phyloP scores from a whole-genome alignment of 2,113 vertebrate species.

The Epinephelus moara region DNA sequence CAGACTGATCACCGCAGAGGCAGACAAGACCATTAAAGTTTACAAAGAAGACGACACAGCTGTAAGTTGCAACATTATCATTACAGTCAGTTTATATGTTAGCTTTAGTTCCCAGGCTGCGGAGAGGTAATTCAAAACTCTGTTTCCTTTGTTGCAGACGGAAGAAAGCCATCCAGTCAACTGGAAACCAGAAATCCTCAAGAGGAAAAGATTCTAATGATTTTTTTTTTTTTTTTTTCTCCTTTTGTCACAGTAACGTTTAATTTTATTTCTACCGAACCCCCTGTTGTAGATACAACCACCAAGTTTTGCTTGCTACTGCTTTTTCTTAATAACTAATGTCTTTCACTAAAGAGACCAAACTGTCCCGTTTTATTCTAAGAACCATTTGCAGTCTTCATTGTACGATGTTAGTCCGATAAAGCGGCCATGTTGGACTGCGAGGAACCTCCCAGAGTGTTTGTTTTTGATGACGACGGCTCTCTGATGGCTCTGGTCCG shows the following conservation, averaged over 20 bases:
- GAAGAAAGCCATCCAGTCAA: constrained; percentile 98
- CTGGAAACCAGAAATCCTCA: constrained; percentile 99
- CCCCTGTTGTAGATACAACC: constrained; percentile 12
- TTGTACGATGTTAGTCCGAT: constrained; percentile 43
- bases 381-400: constrained; percentile 68
- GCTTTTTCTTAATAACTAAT: not conserved
- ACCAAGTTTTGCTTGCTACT: not conserved
- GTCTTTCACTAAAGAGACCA: not conserved
- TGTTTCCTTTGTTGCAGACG: constrained; percentile 85
- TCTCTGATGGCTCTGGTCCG: constrained; percentile 52
- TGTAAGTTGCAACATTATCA: constrained; percentile 77
- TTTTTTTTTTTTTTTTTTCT: constrained; percentile 29
- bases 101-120: not conserved
- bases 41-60: constrained; percentile 97
- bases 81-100: not conserved
- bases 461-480: constrained; percentile 71
- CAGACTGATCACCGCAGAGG: constrained; percentile 94
- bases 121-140: not conserved
- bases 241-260: constrained; percentile 21
- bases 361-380: constrained; percentile 40
- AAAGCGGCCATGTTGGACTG: constrained; percentile 47
- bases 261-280: constrained; percentile 20
- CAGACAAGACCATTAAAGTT: constrained; percentile 99
- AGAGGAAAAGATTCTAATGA: constrained; percentile 94
- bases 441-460: constrained; percentile 51